phyloP scores from a whole-genome alignment of 2,888 invertebrate species.

The Plebejus argus region DNA sequence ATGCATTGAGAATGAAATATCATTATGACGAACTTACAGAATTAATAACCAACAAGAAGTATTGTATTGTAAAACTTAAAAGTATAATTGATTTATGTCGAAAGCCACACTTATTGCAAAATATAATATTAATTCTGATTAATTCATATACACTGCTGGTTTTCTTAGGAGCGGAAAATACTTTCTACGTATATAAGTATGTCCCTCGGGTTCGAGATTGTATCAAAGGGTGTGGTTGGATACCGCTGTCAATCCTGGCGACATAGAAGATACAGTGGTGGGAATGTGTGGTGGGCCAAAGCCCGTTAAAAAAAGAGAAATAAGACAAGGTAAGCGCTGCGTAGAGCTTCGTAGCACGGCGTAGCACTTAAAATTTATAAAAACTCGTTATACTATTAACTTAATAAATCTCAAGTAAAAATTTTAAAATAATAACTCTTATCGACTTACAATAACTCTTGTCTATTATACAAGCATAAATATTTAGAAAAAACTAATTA shows the following conservation, averaged over 20 bases:
- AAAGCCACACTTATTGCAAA: neutral
- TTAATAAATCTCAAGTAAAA: neutral
- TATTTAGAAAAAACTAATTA: too few species aligned
- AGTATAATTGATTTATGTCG: neutral
- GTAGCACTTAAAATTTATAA: conserved; percentile 2
- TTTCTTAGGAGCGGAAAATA: neutral
- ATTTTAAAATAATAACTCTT: too few species aligned
- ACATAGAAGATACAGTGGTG: too few species aligned
- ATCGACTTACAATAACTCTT: neutral
- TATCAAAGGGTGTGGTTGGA: too few species aligned
- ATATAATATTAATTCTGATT: neutral
- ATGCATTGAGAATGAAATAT: neutral
- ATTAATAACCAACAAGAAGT: neutral
- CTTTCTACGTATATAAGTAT: too few species aligned
- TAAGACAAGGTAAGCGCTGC: neutral
- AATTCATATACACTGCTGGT: neutral
- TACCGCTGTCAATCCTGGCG: too few species aligned
- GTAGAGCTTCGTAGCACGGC: conserved; percentile 6
- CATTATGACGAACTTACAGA: neutral
- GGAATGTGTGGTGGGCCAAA: too few species aligned
- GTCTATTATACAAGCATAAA: neutral
- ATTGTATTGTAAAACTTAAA: neutral
- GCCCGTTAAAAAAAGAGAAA: too few species aligned
- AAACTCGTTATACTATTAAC: neutral
- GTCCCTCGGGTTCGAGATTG: too few species aligned